Percentiles rank a stretch among this genome's conserved stretches.
phyloP scores from a whole-genome alignment of 2,888 invertebrate species.

The Dendrolimus pini region DNA sequence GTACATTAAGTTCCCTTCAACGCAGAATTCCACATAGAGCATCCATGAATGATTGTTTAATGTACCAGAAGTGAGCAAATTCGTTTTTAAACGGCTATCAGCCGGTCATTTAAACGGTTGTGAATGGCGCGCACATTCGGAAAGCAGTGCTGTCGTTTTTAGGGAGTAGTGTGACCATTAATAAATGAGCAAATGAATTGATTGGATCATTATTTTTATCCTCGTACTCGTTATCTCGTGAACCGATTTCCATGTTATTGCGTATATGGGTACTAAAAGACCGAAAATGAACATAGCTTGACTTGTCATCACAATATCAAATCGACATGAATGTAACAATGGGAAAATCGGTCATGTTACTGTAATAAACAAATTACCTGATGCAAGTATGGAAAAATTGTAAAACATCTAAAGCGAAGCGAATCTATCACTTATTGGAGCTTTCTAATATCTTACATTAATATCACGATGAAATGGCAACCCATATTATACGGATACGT shows the following conservation, averaged over 20 bases:
- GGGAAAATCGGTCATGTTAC: too few relatives aligned
- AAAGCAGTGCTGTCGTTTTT: constrained; percentile 32
- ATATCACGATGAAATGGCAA: constrained; percentile 5
- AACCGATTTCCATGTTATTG: too few relatives aligned
- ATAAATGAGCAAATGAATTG: too few relatives aligned
- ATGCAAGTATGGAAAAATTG: too few relatives aligned
- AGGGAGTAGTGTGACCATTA: constrained; percentile 34
- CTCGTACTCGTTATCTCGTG: too few relatives aligned
- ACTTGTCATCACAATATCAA: too few relatives aligned
- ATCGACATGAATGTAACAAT: too few relatives aligned
- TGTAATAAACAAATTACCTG: too few relatives aligned
- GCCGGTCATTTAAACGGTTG: constrained; percentile 68
- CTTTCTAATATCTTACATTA: constrained; percentile 2
- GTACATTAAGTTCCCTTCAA: constrained; percentile 11
- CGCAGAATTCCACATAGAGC: constrained; percentile 16
- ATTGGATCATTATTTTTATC: too few relatives aligned
- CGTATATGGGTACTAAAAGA: too few relatives aligned
- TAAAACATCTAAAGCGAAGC: too few relatives aligned
- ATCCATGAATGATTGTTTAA: constrained; percentile 62
- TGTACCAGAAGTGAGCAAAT: constrained; percentile 77
- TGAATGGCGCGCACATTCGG: constrained; percentile 49
- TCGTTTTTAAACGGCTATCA: constrained; percentile 78
- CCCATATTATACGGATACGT: not conserved
- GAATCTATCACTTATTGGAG: not conserved
- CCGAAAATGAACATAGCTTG: too few relatives aligned